A percentile compares a stretch with the other conserved stretches of the same genome.
These are phyloP conservation scores for Harpagoxenus sublaevis DNA, from an alignment of 2,888 invertebrate genomes.

Conservation along the genomic window DNA sequence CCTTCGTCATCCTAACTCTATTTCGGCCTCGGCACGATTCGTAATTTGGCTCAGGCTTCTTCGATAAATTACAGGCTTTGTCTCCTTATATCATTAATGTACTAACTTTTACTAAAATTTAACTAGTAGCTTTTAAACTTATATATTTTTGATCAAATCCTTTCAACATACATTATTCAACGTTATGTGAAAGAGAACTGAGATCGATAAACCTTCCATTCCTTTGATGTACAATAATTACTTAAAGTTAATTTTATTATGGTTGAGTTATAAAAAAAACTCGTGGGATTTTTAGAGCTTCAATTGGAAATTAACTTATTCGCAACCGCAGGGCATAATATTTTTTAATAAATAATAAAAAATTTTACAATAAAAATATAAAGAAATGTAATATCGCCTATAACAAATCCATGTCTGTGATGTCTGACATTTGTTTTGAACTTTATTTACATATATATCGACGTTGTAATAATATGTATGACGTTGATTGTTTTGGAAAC, in stretches of 20 bases:
- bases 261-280: conserved; percentile 12
- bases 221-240: neutral
- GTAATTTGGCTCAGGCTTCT: conserved; percentile 19
- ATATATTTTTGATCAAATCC: neutral
- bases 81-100: neutral
- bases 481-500: neutral
- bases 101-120: neutral
- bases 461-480: neutral
- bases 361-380: neutral
- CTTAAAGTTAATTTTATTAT: neutral
- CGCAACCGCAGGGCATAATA: neutral
- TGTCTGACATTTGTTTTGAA: neutral
- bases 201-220: neutral
- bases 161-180: neutral
- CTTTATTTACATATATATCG: neutral
- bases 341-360: neutral
- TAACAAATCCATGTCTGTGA: neutral
- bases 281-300: neutral
- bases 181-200: neutral
- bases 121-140: neutral
- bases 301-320: neutral
- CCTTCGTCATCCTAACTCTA: neutral
- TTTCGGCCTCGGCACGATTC: conserved; percentile 1
- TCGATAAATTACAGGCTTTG: neutral
- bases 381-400: no score